Evolutionary conservation across 2,888 invertebrate species (phyloP).

Genomic region (Opisthograptis luteolata): DNA sequence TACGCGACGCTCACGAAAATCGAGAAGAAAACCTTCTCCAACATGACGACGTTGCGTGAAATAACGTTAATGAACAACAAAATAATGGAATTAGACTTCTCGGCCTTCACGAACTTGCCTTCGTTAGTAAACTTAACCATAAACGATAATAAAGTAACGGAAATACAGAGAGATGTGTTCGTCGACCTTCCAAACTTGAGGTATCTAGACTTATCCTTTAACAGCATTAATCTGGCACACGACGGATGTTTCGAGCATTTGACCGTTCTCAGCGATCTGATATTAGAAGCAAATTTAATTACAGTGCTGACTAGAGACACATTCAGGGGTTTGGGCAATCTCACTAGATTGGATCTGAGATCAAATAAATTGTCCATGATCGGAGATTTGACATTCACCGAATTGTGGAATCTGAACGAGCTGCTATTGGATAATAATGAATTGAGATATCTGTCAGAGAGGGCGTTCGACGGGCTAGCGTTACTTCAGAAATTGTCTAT

Average conservation of each 20-base stretch:
- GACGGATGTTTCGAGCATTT: conserved; percentile 92
- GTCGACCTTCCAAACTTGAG: conserved; percentile 89
- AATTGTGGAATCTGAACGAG: conserved; percentile 89
- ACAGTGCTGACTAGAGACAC: conserved; percentile 90
- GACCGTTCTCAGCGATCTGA: conserved; percentile 89
- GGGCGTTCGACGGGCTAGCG: conserved; percentile 90
- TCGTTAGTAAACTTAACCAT: conserved; percentile 88
- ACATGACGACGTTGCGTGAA: conserved; percentile 88
- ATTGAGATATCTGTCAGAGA: conserved; percentile 89
- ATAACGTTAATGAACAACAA: conserved; percentile 89
- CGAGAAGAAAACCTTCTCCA: conserved; percentile 89
- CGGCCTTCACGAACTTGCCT: conserved; percentile 89
- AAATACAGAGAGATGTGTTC: conserved; percentile 90
- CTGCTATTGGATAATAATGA: conserved; percentile 88
- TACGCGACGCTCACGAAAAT: conserved; percentile 89
- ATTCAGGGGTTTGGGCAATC: conserved; percentile 89
- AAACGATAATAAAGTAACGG: conserved; percentile 90
- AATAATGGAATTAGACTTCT: conserved; percentile 87
- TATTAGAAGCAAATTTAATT: conserved; percentile 91
- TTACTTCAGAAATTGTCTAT: conserved; percentile 89
- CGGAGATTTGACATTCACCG: conserved; percentile 91
- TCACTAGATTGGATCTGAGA: conserved; percentile 90
- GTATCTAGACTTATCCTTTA: conserved; percentile 92
- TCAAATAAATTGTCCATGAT: conserved; percentile 91
- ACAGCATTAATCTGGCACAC: conserved; percentile 93